Evolutionary conservation across 2,797 vertebrate genomes (phyloP).

Genomic region (Babyrousa celebensis): DNA sequence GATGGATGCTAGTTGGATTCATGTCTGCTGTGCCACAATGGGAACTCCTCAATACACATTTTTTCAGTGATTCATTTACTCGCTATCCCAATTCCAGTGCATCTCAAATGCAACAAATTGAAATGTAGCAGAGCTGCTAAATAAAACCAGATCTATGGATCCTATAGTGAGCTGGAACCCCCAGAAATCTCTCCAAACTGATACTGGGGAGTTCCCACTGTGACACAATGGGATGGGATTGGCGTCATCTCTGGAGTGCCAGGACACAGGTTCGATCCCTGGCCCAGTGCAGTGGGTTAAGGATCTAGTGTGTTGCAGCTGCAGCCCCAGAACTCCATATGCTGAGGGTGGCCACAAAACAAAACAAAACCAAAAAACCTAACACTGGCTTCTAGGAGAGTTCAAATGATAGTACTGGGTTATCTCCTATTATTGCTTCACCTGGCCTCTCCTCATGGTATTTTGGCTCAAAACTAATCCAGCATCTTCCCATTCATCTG

Average conservation of each 20-base stretch:
- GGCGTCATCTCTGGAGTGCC: no score
- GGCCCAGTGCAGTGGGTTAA: no score
- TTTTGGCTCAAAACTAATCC: constrained; percentile 22
- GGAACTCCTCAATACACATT: not conserved
- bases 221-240: no score
- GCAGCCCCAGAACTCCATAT: no score
- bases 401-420: not conserved
- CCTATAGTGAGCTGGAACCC: not conserved
- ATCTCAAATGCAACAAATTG: constrained; percentile 1
- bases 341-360: no score
- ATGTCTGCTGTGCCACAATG: no score
- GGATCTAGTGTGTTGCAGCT: no score
- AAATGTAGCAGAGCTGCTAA: not conserved
- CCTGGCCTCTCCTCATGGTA: not conserved
- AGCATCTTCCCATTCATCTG: not conserved
- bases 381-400: not conserved
- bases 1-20: no score
- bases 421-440: not conserved
- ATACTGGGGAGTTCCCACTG: not conserved
- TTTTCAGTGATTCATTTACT: constrained; percentile 39
- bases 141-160: not conserved
- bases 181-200: constrained; percentile 22
- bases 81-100: not conserved
- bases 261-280: no score
- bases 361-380: no score